Conservation (phyloP, 53 echinoderm and acorn worm species). For the Apostichopus leukothele region DNA sequence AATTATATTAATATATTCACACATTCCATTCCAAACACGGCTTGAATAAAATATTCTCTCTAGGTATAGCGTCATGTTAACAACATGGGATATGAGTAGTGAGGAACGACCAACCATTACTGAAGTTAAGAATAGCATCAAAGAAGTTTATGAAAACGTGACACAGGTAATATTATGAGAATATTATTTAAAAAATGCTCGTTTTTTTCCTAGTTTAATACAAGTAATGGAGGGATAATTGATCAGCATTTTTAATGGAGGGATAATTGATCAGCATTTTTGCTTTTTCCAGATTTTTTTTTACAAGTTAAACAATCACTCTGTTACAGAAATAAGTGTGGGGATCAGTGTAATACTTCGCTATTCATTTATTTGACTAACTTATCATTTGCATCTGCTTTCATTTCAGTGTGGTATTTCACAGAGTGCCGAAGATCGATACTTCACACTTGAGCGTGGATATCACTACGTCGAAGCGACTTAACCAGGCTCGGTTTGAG, state of each 20-base stretch:
- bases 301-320: neutral
- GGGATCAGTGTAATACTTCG: neutral
- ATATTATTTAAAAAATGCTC: too few species aligned
- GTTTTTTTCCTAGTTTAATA: too few species aligned
- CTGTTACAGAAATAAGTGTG: neutral
- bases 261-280: neutral
- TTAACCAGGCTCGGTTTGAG: neutral
- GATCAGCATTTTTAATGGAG: neutral
- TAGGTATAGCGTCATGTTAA: slow-evolving; percentile 26
- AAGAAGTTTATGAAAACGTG: neutral
- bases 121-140: slow-evolving; percentile 7
- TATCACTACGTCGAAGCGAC: neutral
- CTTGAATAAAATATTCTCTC: neutral
- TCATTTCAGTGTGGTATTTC: neutral
- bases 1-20: too few species aligned
- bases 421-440: neutral
- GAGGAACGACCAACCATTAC: neutral
- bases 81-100: slow-evolving; percentile 3
- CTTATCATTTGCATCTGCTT: too few species aligned
- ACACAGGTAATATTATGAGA: neutral
- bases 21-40: too few species aligned
- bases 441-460: neutral
- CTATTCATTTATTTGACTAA: too few species aligned
- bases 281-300: neutral
- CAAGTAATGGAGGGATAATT: neutral